Percentiles rank a stretch among this genome's conserved stretches.
phyloP scores from a whole-genome alignment of 2,888 invertebrate genomes.

The Chelonus formosanus region DNA sequence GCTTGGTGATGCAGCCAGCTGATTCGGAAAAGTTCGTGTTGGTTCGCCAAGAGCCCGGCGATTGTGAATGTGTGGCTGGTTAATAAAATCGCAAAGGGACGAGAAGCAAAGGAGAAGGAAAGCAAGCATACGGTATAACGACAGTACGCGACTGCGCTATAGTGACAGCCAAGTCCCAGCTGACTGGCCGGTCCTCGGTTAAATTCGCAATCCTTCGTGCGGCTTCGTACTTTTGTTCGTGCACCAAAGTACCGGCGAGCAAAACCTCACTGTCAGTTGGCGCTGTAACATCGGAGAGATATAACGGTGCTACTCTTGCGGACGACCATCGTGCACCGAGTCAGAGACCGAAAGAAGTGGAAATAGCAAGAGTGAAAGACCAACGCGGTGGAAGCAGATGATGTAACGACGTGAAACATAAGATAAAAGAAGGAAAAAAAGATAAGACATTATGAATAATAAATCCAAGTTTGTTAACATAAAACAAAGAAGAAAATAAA shows the following conservation, averaged over 20 bases:
- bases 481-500: background rate
- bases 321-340: conserved; percentile 41
- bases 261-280: conserved; percentile 54
- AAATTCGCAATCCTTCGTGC: conserved; percentile 45
- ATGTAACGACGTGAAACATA: conserved; percentile 3
- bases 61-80: conserved; percentile 10
- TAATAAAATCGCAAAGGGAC: conserved; percentile 12
- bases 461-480: background rate
- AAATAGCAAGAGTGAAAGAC: conserved; percentile 19
- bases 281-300: conserved; percentile 54
- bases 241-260: conserved; percentile 58
- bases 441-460: background rate
- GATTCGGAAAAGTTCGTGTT: conserved; percentile 51
- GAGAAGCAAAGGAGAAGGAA: conserved; percentile 1
- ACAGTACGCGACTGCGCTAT: conserved; percentile 24
- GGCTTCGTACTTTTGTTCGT: conserved; percentile 57
- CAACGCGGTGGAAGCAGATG: conserved; percentile 11
- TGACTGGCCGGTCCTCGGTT: conserved; percentile 53
- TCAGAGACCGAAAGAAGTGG: conserved; percentile 21
- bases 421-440: background rate
- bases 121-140: conserved; percentile 13
- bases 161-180: conserved; percentile 46
- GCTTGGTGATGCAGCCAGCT: conserved; percentile 46
- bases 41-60: conserved; percentile 37
- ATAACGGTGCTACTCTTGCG: conserved; percentile 48